Evolutionary conservation across 1,140 invertebrate species (phyloP), one percentile per base, ranked within the genome.

Genomic region (Lineus longissimus): DNA sequence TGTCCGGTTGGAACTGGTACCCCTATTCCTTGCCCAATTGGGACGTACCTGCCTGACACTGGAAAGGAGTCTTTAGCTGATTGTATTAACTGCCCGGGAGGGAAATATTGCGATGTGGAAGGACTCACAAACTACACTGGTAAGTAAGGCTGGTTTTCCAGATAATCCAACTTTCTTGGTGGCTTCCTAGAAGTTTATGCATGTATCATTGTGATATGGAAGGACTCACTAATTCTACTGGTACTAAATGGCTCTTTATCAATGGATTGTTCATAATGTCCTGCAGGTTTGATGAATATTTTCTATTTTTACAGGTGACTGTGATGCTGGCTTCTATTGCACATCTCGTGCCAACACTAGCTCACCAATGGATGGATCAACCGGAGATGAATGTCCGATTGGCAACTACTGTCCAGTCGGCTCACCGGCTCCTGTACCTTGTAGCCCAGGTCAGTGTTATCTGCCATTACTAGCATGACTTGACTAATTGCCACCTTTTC

Each of bases 251-350:
- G n/a, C n/a, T n/a, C n/a, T n/a, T n/a, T n/a, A n/a, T n/a, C n/a
- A n/a, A n/a, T n/a, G n/a, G n/a, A n/a, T n/a, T n/a, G n/a, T n/a
- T n/a, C n/a, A n/a, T n/a, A n/a, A n/a, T n/a, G n/a, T n/a, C n/a
- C n/a, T n/a, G n/a, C n/a, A n/a, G n/a, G n/a, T n/a, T n/a, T n/a
- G n/a, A 15, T 36, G 33, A 36, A 36, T 36, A 7, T 15, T 36
- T 36, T 15, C 33, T 15, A 43, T 43, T 17, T n/a, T 43, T 45
- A 33, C 55, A 77, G 75, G 71, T 61, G 64, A 70, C 0, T 78
- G 75, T 63, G 51, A 57, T 45, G 62, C 67, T 36, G 75, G 76
- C 2, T 78, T 75, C 51, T 79, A 79, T 67, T 79, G 77, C 69
- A 60, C 62, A 25, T 29, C 60, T 4, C 61, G 58, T n/a, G 70